Conservation (phyloP, 2,888 invertebrate species). For the Cloeon dipterum region DNA sequence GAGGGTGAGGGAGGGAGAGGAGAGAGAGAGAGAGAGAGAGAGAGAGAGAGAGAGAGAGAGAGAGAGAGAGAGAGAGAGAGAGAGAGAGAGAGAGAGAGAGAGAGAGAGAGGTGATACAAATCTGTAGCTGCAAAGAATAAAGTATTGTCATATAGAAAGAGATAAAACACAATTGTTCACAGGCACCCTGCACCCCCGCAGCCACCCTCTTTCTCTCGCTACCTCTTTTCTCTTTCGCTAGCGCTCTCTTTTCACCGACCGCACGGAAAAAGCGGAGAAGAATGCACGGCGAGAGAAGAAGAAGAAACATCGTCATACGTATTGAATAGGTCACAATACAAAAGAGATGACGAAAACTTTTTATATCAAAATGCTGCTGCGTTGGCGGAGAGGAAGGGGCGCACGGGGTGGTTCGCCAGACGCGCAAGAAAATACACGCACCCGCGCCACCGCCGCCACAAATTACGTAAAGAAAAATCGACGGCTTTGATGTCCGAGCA, state of each 20-base stretch:
- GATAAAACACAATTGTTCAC: slow-evolving; percentile 1
- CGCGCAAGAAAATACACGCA: too few species aligned
- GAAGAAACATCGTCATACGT: slow-evolving; percentile 1
- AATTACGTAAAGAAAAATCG: too few species aligned
- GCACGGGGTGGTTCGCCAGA: too few species aligned
- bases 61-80: too few species aligned
- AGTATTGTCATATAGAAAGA: slow-evolving; percentile 2
- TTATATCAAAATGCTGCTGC: slow-evolving; percentile 2
- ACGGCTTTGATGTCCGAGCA: too few species aligned
- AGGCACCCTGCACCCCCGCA: neutral
- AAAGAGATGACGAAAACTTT: slow-evolving; percentile 1
- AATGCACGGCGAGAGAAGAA: too few species aligned
- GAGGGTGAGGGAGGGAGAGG: neutral
- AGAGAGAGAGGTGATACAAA: neutral
- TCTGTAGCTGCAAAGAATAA: slow-evolving; percentile 1
- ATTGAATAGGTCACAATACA: slow-evolving; percentile 2
- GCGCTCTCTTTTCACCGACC: neutral
- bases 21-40: neutral
- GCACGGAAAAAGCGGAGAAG: neutral
- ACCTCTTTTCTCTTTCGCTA: neutral
- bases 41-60: neutral
- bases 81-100: too few species aligned
- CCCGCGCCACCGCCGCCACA: too few species aligned
- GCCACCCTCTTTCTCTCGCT: neutral
- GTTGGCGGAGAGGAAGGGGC: too few species aligned